Percentiles rank a stretch among this genome's conserved stretches.
phyloP scores from a whole-genome alignment of 2,888 invertebrate genomes.

The Tetanocera ferruginea region DNA sequence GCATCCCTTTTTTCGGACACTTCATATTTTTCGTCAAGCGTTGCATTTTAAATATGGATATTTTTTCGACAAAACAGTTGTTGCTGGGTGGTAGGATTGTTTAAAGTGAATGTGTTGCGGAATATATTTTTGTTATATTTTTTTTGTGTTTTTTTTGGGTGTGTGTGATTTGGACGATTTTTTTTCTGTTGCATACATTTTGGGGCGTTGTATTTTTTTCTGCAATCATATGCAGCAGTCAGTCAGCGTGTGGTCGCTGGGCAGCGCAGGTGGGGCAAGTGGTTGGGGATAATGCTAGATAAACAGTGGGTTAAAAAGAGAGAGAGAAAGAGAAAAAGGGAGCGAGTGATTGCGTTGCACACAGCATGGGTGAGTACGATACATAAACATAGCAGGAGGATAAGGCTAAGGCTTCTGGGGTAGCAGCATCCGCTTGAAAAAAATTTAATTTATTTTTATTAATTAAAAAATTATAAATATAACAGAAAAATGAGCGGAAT shows the following conservation, averaged over 20 bases:
- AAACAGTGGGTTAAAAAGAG: not conserved
- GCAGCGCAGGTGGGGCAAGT: not conserved
- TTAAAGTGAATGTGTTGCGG: conserved; percentile 4
- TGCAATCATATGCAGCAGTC: conserved; percentile 24
- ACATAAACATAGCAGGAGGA: not conserved
- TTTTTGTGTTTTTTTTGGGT: not conserved
- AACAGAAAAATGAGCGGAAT: conserved; percentile 21
- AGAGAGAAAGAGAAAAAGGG: not conserved
- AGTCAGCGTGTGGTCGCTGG: not conserved
- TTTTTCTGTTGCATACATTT: conserved; percentile 27
- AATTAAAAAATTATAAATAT: conserved; percentile 38
- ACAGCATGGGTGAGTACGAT: not conserved
- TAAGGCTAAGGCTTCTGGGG: not conserved
- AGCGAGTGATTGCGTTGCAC: not conserved
- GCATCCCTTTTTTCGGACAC: conserved; percentile 37
- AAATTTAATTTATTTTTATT: conserved; percentile 37
- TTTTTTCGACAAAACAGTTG: conserved; percentile 3
- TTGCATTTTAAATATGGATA: conserved; percentile 36
- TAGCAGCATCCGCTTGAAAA: conserved; percentile 14
- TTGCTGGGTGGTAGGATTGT: not conserved
- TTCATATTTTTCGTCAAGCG: conserved; percentile 38
- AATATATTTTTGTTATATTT: conserved; percentile 1
- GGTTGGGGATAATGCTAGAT: conserved; percentile 5
- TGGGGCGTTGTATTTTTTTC: conserved; percentile 26
- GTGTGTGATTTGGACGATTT: conserved; percentile 7